Base-by-base conservation (phyloP, 2,797 vertebrate species). In the Poecilia velifera region DNA sequence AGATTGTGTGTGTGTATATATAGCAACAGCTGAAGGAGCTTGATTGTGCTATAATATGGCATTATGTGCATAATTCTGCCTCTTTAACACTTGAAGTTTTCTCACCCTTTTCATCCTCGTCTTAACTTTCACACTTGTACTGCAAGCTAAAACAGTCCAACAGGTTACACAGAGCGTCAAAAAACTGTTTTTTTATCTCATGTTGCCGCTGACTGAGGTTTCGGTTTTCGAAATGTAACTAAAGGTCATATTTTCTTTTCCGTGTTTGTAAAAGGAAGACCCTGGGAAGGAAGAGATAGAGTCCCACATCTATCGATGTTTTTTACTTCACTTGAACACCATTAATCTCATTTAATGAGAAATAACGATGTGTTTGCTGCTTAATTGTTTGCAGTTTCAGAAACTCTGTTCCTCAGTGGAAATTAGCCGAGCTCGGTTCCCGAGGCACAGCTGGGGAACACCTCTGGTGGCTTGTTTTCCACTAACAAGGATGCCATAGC, bases 381-480 rank as follows among this genome's bases (percentile, higher is more conserved):
- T 13, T 3, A 73, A 46, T 66, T 81, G 31, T 62, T 84, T 85
- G 46, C 80, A 84, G 20, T 73, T 84, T 81, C 41, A 59, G 57
- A 76, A 73, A 13, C 55, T 80, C 82, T 90, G 81, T 16, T 13
- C 12, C 57, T 59, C 55, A 73, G 73, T 78, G 72, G 72, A 81
- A 90, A 83, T 76, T 49, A 84, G 81, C 84, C 64, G 64, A 77
- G 78, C 74, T 77, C 82, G 55, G 71, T 79, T 86, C 81, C 75
- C 84, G 8, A 39, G 75, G 89, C 76, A 83, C 73, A 72, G 68
- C 76, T 83, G 87, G 86, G 84, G 74, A 86, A 83, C 73, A 72
- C 55, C 73, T 83, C 83, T 76, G 82, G 82, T 76, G 75, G 72
- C 66, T 73, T 88, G 72, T 89, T 75, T 59, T 82, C 70, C 59